A percentile compares a stretch with the other conserved stretches of the same genome.
Conservation (phyloP, 2,888 invertebrate species). For the Lissocephala sabroskyi region DNA sequence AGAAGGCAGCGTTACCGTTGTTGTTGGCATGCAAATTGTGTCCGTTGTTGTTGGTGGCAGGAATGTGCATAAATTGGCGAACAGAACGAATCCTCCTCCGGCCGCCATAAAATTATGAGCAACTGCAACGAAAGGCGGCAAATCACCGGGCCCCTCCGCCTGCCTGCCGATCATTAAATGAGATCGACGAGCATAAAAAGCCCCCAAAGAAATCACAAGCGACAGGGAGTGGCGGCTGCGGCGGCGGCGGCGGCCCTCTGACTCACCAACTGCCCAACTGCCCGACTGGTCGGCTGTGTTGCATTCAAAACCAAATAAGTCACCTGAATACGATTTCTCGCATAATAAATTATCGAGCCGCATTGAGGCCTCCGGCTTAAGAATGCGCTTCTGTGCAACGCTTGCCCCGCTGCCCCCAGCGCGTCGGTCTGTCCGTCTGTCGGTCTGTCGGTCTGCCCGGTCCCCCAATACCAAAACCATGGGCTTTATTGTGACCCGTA, state of each 20-base stretch:
- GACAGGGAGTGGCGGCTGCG: too few species aligned
- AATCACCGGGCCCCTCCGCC: too few species aligned
- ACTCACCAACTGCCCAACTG: conserved; percentile 7
- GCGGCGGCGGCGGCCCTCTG: too few species aligned
- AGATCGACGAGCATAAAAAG: conserved; percentile 65
- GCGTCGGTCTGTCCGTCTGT: too few species aligned
- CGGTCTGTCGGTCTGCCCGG: too few species aligned
- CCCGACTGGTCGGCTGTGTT: conserved; percentile 33
- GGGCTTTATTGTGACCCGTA: conserved; percentile 64
- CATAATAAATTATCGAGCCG: conserved; percentile 66
- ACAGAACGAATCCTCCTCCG: conserved; percentile 15
- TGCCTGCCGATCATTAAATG: conserved; percentile 68
- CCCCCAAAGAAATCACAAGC: conserved; percentile 58
- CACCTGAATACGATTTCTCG: conserved; percentile 69
- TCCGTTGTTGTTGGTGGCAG: conserved; percentile 32
- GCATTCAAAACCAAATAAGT: conserved; percentile 69
- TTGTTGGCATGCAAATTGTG: conserved; percentile 53
- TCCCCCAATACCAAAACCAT: conserved; percentile 15
- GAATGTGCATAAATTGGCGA: conserved; percentile 68
- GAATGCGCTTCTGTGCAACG: conserved; percentile 58
- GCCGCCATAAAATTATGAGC: conserved; percentile 66
- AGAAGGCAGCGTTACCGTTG: conserved; percentile 13
- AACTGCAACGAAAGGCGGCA: conserved; percentile 38
- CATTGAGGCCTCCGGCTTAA: not conserved
- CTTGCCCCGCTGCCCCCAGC: conserved; percentile 14